Conservation (phyloP, 2,797 vertebrate genomes). For the Toxotes lorentzi region DNA sequence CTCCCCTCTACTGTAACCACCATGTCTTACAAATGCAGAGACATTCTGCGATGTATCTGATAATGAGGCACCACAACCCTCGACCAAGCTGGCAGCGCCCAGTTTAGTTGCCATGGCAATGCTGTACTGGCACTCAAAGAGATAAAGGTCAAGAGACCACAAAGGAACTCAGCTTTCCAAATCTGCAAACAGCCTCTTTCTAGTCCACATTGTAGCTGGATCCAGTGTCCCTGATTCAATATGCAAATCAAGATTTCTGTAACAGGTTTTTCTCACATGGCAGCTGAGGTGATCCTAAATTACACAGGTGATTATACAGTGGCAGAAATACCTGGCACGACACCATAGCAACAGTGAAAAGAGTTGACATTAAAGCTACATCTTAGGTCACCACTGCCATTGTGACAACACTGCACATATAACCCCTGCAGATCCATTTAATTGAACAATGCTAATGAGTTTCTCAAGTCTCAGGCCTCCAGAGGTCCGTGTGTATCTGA, state of each 20-base stretch:
- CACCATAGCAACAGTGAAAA: not conserved
- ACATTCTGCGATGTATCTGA: constrained; percentile 24
- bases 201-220: not conserved
- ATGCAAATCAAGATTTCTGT: not conserved
- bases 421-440: constrained; percentile 15
- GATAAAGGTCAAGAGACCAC: constrained; percentile 78
- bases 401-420: not conserved
- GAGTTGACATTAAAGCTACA: not conserved
- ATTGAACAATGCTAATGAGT: constrained; percentile 42
- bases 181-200: constrained; percentile 37
- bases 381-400: not conserved
- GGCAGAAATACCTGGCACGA: not conserved
- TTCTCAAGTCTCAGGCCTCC: constrained; percentile 44
- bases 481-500: constrained; percentile 11
- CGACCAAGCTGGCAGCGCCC: constrained; percentile 55
- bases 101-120: constrained; percentile 80
- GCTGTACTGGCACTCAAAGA: constrained; percentile 38
- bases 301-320: constrained; percentile 2
- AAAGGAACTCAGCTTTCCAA: constrained; percentile 51
- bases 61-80: constrained; percentile 38
- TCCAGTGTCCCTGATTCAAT: not conserved
- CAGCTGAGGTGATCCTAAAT: constrained; percentile 4
- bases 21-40: not conserved
- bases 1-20: not conserved
- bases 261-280: not conserved